Percentiles rank a stretch among this genome's conserved stretches.
These are phyloP conservation scores for Miltochrista miniata DNA, from an alignment of 2,888 invertebrate species.

Conservation along the genomic window DNA sequence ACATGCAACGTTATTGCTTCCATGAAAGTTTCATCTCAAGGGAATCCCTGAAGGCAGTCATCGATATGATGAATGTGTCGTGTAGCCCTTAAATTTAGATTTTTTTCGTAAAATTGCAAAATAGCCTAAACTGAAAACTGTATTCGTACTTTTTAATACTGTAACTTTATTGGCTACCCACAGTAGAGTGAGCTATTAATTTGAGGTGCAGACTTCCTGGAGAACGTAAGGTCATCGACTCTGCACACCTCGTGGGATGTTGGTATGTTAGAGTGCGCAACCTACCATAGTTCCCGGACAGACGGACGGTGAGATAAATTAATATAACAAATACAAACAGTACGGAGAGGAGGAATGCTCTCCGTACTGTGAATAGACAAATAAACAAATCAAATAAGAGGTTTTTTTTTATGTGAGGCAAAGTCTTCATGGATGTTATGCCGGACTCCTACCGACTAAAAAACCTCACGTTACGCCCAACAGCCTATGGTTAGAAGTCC, in stretches of 20 bases:
- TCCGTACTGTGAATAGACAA: slow-evolving; percentile 27
- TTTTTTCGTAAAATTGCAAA: too few species aligned
- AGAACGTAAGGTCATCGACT: slow-evolving; percentile 61
- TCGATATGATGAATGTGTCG: too few species aligned
- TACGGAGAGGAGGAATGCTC: slow-evolving; percentile 28
- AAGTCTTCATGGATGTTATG: too few species aligned
- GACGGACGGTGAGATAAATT: slow-evolving; percentile 29
- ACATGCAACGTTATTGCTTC: slow-evolving; percentile 55
- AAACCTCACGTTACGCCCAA: too few species aligned
- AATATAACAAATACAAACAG: slow-evolving; percentile 34
- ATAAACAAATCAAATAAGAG: too few species aligned
- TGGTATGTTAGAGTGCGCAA: slow-evolving; percentile 48
- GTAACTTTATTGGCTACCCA: slow-evolving; percentile 35
- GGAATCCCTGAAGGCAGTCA: slow-evolving; percentile 41
- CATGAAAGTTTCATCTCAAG: slow-evolving; percentile 44
- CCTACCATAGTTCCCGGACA: slow-evolving; percentile 55
- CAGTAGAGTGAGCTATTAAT: slow-evolving; percentile 58
- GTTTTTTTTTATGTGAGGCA: too few species aligned
- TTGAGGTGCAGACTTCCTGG: slow-evolving; percentile 67
- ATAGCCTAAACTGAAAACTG: slow-evolving; percentile 9
- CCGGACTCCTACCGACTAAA: too few species aligned
- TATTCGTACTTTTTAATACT: slow-evolving; percentile 14
- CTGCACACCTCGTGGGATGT: slow-evolving; percentile 69
- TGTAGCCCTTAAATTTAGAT: too few species aligned
- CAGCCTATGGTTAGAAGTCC: too few species aligned